Evolutionary conservation across 53 echinoderm and acorn worm genomes (phyloP).

Genomic region (Temnopleurus reevesii): DNA sequence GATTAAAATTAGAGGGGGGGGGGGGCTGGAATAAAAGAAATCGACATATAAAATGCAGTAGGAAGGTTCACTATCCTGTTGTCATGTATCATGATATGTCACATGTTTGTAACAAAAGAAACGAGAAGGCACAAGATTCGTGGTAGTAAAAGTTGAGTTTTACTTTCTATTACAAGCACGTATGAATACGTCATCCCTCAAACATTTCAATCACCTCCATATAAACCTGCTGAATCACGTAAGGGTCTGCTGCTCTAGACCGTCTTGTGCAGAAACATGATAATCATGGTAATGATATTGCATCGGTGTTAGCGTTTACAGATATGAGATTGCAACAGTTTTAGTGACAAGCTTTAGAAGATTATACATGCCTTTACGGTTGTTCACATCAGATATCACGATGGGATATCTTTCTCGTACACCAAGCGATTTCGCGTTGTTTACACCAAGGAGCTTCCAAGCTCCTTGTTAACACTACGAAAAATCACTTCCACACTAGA

Average conservation of each 20-base stretch:
- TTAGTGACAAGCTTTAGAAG: background rate
- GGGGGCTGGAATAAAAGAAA: background rate
- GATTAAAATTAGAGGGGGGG: background rate
- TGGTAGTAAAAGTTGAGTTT: background rate
- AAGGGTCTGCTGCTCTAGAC: background rate
- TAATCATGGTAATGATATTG: background rate
- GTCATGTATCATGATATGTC: too few species aligned
- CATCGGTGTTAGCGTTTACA: too few species aligned
- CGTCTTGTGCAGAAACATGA: background rate
- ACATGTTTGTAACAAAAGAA: background rate
- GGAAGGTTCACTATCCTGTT: too few species aligned
- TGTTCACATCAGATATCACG: too few species aligned
- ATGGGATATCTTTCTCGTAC: too few species aligned
- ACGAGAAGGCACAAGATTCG: background rate
- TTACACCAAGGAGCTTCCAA: too few species aligned
- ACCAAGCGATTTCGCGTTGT: too few species aligned
- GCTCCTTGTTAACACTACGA: too few species aligned
- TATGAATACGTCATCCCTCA: background rate
- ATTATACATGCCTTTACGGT: background rate
- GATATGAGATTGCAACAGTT: too few species aligned
- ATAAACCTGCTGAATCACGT: background rate
- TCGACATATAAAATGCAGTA: background rate
- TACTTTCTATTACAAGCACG: background rate
- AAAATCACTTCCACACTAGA: too few species aligned
- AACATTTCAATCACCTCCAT: background rate